phyloP scores from a whole-genome alignment of 2,113 vertebrate genomes.

The Ceyx melanurus region DNA sequence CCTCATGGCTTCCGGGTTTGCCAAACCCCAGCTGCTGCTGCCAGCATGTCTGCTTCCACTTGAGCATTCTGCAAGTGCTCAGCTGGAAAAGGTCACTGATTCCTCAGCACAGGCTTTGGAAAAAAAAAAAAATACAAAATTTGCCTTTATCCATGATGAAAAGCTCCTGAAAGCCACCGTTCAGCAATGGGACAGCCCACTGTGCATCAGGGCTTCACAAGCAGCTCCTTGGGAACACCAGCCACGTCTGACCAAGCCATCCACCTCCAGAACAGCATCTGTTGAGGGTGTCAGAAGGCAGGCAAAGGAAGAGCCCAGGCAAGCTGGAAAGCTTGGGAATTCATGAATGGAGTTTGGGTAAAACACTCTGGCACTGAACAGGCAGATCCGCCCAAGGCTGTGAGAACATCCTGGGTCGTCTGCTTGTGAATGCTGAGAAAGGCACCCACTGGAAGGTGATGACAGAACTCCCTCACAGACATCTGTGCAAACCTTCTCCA shows the following conservation, averaged over 20 bases:
- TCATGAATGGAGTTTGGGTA: no score
- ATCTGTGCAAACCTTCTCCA: background rate
- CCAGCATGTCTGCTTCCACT: slow-evolving; percentile 3
- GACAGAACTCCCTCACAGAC: background rate
- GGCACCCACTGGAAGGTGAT: background rate
- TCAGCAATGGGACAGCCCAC: background rate
- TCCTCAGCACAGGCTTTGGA: background rate
- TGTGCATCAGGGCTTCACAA: no score
- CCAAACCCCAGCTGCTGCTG: background rate
- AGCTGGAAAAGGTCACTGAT: background rate
- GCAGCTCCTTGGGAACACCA: no score
- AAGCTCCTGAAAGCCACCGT: slow-evolving; percentile 6
- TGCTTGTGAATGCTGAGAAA: background rate
- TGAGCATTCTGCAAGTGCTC: background rate
- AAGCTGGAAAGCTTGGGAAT: no score
- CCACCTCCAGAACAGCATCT: no score
- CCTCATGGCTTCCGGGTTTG: background rate
- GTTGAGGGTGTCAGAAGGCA: no score
- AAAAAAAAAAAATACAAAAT: background rate
- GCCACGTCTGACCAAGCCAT: no score
- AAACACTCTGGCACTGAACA: no score
- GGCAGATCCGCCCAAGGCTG: background rate
- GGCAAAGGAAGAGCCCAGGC: no score
- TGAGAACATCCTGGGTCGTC: background rate
- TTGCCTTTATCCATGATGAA: background rate